Conservation (phyloP, 1,140 invertebrate genomes). For the Sesamia nonagrioides region DNA sequence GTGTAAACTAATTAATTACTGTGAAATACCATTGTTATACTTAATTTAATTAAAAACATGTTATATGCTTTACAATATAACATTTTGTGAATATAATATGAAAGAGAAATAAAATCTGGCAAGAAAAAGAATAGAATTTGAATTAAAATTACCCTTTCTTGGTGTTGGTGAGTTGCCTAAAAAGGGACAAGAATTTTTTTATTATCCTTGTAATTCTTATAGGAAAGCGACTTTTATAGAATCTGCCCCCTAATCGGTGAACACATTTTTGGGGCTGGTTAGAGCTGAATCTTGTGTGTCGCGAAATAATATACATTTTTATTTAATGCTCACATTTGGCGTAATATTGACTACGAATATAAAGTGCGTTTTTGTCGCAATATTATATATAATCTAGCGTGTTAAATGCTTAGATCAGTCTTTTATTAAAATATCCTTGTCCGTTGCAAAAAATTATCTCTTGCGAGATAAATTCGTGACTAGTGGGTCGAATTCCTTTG, state of each 20-base stretch:
- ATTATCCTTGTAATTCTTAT: not conserved
- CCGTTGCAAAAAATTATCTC: slow-evolving; percentile 11
- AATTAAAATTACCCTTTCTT: not conserved
- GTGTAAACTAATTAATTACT: too few species aligned
- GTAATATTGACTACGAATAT: not conserved
- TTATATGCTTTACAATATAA: too few species aligned
- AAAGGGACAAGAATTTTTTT: not conserved
- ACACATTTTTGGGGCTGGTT: too few species aligned
- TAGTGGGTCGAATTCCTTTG: slow-evolving; percentile 18
- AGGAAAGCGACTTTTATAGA: too few species aligned
- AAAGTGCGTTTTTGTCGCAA: not conserved
- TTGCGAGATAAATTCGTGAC: slow-evolving; percentile 35
- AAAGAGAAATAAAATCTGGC: not conserved
- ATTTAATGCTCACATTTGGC: not conserved
- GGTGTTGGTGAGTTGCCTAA: not conserved
- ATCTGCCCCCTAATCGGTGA: too few species aligned
- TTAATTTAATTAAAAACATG: too few species aligned
- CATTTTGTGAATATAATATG: too few species aligned
- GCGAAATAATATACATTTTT: not conserved
- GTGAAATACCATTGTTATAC: too few species aligned
- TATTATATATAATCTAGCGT: not conserved
- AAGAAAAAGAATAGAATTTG: not conserved
- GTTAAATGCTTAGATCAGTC: not conserved
- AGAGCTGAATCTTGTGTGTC: not conserved
- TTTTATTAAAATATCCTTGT: slow-evolving; percentile 14